Evolutionary conservation across 1,140 invertebrate species (phyloP), one percentile per base, ranked within the genome.

Genomic region (Venustaconcha ellipsiformis): DNA sequence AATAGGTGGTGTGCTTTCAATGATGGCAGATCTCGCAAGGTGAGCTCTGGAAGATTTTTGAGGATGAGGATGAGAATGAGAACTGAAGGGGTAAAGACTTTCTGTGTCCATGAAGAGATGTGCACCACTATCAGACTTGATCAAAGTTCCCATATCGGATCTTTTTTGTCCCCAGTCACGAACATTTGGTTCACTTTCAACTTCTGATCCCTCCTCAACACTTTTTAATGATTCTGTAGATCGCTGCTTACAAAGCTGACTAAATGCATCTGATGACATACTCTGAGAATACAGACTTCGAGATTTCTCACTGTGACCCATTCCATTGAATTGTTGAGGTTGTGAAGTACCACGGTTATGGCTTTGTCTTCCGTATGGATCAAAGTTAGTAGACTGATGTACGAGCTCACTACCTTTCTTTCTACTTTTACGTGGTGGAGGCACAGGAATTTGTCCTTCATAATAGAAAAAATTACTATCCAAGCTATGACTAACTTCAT

Each of bases 91-190:
- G 57, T 20, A 60, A 69, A 67, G 70, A 63, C 58, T 65, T 26
- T 83, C 79, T 56, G 85, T 79, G 57, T 85, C 80, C 55, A 86
- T 77, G 72, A 80, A 86, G 58, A 87, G 78, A 71, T 88, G 83
- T 77, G 82, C 76, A 72, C 87, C 87, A 80, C 84, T 86, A 63
- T 80, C 74, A 65, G 86, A 84, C 74, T 86, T 85, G 13, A 80
- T 62, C 67, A 88, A 62, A 62, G 80, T 75, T 57, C 80, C 75
- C 58, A 78, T 63, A 63, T 82, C 64, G 62, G 58, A 63, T 67
- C 23, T 58, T 59, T 69, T 58, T 59, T 69, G 76, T 72, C 48
- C 66, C 66, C 76, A 67, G 70, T 72, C 17, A 58, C 56, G 56
- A 23, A 70, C 67, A 17, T 55, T 56, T 70, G 59, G 65, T 72